Percentiles rank a stretch among this genome's conserved stretches.
Conservation (phyloP, 1,140 invertebrate species). For the Drosophila ohnishii region DNA sequence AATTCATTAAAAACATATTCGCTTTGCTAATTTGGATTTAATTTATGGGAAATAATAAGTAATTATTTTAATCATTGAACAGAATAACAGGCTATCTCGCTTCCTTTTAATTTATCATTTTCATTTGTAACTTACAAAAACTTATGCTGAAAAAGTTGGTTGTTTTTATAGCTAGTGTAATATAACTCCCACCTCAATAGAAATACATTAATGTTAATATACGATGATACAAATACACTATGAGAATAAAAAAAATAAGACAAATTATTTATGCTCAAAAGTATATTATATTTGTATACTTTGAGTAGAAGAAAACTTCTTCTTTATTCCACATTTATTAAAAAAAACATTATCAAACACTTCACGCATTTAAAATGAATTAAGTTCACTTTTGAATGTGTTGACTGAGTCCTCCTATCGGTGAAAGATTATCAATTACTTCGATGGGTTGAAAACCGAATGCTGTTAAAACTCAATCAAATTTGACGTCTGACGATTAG, state of each 20-base stretch:
- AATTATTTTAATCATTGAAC: neutral
- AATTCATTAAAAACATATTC: too few species aligned
- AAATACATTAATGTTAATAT: neutral
- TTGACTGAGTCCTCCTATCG: neutral
- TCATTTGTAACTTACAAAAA: neutral
- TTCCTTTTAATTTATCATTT: neutral
- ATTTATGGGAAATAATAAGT: too few species aligned
- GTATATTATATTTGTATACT: neutral
- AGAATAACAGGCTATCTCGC: neutral
- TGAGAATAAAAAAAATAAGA: neutral
- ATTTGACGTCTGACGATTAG: conserved; percentile 70
- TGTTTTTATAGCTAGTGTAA: neutral
- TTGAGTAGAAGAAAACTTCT: too few species aligned
- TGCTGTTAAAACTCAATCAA: conserved; percentile 68
- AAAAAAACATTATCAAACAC: neutral
- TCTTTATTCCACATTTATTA: neutral
- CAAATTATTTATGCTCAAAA: neutral
- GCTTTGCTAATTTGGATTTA: too few species aligned
- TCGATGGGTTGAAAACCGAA: conserved; percentile 18
- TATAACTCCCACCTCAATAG: neutral
- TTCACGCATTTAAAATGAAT: conserved; percentile 3
- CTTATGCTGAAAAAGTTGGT: neutral
- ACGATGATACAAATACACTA: neutral
- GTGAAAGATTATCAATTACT: conserved; percentile 59
- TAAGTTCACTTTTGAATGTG: conserved; percentile 1